Evolutionary conservation across 2,888 invertebrate genomes (phyloP).

Genomic region (Onthophagus sagittarius): DNA sequence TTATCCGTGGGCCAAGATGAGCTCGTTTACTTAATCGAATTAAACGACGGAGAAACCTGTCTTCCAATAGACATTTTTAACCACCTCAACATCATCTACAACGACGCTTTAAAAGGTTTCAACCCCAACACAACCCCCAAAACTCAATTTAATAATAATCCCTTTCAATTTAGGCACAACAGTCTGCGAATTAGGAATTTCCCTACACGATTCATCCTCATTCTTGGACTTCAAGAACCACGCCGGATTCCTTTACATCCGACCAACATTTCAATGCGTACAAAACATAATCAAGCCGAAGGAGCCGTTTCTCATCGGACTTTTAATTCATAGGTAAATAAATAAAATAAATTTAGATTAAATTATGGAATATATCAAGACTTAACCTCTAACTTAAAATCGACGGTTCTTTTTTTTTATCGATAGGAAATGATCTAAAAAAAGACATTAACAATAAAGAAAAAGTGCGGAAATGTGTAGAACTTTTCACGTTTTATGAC

Average conservation of each 20-base stretch:
- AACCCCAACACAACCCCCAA: not conserved
- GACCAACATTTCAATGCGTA: slow-evolving; percentile 77
- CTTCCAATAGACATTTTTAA: slow-evolving; percentile 71
- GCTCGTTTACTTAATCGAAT: slow-evolving; percentile 69
- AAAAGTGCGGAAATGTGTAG: too few relatives aligned
- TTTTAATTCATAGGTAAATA: slow-evolving; percentile 68
- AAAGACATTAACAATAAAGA: too few relatives aligned
- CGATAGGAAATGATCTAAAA: too few relatives aligned
- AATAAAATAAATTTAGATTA: not conserved
- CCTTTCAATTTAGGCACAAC: slow-evolving; percentile 55
- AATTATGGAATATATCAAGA: too few relatives aligned
- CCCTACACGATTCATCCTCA: slow-evolving; percentile 57
- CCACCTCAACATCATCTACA: slow-evolving; percentile 69
- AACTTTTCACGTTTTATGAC: too few relatives aligned
- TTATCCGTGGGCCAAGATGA: slow-evolving; percentile 81
- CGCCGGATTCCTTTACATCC: slow-evolving; percentile 78
- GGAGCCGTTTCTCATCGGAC: slow-evolving; percentile 71
- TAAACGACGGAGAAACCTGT: slow-evolving; percentile 57
- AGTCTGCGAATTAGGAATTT: slow-evolving; percentile 66
- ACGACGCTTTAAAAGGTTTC: slow-evolving; percentile 60
- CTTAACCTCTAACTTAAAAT: too few relatives aligned
- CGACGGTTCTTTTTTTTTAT: too few relatives aligned
- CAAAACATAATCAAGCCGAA: slow-evolving; percentile 70
- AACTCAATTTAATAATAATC: too few relatives aligned
- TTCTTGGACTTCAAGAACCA: slow-evolving; percentile 69